Base-by-base conservation (phyloP, 2,888 invertebrate species). In the Dermolepida albohirtum region DNA sequence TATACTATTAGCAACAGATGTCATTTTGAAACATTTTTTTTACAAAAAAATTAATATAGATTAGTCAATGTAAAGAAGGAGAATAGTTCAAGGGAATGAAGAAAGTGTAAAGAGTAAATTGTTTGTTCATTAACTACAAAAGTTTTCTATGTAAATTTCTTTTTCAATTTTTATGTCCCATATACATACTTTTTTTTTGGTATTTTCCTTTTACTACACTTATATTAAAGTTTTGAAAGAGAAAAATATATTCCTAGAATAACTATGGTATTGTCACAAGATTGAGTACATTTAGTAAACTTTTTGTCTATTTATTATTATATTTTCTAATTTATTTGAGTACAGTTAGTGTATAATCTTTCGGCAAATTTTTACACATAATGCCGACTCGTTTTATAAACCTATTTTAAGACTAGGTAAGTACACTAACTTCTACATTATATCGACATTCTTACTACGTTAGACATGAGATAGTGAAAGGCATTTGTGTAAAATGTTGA, bases 251-350 rank as follows among this genome's bases (percentile, higher is more conserved):
- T 73, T 10, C 73, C 72, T 75, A 74, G 59, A 47, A 66, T 71
- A 70, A 68, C 70, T 77, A 77, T 77, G 77, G 81, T 82, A 82
- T 82, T 82, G 82, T 82, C 82, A 79, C 79, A 79, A 79, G 81
- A 80, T 82, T 81, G 80, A 81, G 81, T 80, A 80, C 76, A 75
- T 74, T 73, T 34, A 62, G 59, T 62, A 62, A 62, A 47, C 11
- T 62, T 62, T 47, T 47, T 47, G 59, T 62, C 47, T 47, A 47
- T 62, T 47, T 62, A n/a, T 47, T 34, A 34, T 62, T 34, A 47
- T 55, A 47, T 34, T 34, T 6, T 34, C 34, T 34, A 34, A 34
- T 34, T 34, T 34, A 34, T 34, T 6, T 34, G 6, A 34, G 16
- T 16, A 47, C 12, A 47, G 17, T 34, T 10, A 14, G 16, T 47